phyloP scores from a whole-genome alignment of 2,888 invertebrate genomes.

The Drosophila hamatofila region DNA sequence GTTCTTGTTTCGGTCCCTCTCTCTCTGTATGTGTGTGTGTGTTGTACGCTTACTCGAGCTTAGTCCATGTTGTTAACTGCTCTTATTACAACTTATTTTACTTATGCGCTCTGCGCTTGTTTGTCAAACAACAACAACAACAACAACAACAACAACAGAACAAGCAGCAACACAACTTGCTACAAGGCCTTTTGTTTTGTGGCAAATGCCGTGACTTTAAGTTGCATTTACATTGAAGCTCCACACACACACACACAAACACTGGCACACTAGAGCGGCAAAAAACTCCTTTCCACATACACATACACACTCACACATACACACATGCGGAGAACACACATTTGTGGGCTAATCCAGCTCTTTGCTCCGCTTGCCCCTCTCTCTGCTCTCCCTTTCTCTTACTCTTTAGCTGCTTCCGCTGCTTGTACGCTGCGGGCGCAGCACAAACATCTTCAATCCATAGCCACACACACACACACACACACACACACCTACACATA shows the following conservation, averaged over 20 bases:
- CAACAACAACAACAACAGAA: slow-evolving; percentile 8
- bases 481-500: slow-evolving; percentile 18
- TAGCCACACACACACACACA: slow-evolving; percentile 32
- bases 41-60: slow-evolving; percentile 43
- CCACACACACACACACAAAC: slow-evolving; percentile 12
- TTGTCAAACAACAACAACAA: slow-evolving; percentile 49
- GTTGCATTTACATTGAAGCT: slow-evolving; percentile 74
- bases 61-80: slow-evolving; percentile 74
- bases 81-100: slow-evolving; percentile 81
- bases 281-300: slow-evolving; percentile 7
- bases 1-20: slow-evolving; percentile 27
- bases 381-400: not conserved
- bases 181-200: slow-evolving; percentile 47
- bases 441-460: slow-evolving; percentile 70
- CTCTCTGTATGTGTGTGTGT: slow-evolving; percentile 29
- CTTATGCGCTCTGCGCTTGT: slow-evolving; percentile 71
- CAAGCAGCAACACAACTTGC: slow-evolving; percentile 19
- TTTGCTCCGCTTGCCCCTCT: not conserved
- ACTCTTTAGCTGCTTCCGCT: slow-evolving; percentile 33
- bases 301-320: slow-evolving; percentile 9
- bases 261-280: not conserved
- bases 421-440: slow-evolving; percentile 75
- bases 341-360: slow-evolving; percentile 53
- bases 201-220: slow-evolving; percentile 54
- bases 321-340: slow-evolving; percentile 1